Percentiles rank a stretch among this genome's conserved stretches.
phyloP scores from a whole-genome alignment of 2,888 invertebrate genomes.

The Azorinus chamasolen region DNA sequence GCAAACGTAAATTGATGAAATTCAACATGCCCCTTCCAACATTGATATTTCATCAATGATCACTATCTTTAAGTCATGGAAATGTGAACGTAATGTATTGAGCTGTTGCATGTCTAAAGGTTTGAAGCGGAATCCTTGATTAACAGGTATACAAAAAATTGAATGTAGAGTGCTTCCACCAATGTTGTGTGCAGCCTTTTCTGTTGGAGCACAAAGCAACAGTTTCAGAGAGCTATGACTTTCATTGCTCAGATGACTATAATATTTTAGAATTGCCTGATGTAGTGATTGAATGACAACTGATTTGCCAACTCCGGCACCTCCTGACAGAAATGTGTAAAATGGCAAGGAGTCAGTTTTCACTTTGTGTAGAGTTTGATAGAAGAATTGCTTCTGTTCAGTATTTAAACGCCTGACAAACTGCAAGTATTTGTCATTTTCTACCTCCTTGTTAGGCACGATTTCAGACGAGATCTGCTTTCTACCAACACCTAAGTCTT shows the following conservation, averaged over 20 bases:
- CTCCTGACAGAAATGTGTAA: slow-evolving; percentile 31
- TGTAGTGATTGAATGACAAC: slow-evolving; percentile 10
- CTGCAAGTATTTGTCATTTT: slow-evolving; percentile 7
- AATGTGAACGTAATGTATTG: slow-evolving; percentile 23
- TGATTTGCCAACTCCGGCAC: slow-evolving; percentile 33
- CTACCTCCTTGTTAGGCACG: slow-evolving; percentile 21
- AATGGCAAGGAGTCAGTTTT: slow-evolving; percentile 16
- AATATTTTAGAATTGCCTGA: slow-evolving; percentile 22
- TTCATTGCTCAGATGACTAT: slow-evolving; percentile 7
- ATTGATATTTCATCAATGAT: slow-evolving; percentile 71
- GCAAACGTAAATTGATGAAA: slow-evolving; percentile 54
- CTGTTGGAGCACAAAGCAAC: slow-evolving; percentile 51
- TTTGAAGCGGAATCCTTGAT: too few species aligned
- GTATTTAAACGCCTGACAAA: slow-evolving; percentile 7
- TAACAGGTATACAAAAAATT: slow-evolving; percentile 48
- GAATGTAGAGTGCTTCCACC: slow-evolving; percentile 55
- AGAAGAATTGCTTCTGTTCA: slow-evolving; percentile 21
- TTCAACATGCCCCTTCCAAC: slow-evolving; percentile 65
- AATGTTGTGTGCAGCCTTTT: slow-evolving; percentile 63
- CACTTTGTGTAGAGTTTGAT: slow-evolving; percentile 18
- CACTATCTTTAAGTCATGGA: too few species aligned
- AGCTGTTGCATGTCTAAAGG: slow-evolving; percentile 54
- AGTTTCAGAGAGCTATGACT: slow-evolving; percentile 11
- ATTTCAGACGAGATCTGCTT: neutral
- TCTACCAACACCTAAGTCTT: slow-evolving; percentile 19